These are phyloP conservation scores for Imbricaverruca yamaguchii DNA, from an alignment of 2,888 invertebrate species.

Conservation along the genomic window DNA sequence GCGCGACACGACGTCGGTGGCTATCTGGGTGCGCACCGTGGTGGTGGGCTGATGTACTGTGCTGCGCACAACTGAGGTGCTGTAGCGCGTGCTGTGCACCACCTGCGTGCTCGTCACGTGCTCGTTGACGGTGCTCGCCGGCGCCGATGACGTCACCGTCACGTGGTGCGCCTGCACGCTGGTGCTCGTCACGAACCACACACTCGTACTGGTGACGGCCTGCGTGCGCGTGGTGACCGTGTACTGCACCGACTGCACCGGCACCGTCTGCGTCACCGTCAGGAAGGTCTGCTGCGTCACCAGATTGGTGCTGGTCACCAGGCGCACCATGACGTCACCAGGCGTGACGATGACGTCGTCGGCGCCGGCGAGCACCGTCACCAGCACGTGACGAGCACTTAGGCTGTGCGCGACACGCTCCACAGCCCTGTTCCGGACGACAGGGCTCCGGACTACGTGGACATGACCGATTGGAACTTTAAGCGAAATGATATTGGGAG, in stretches of 20 bases:
- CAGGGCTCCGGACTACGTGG: no score
- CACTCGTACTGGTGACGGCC: neutral
- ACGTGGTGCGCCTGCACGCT: neutral
- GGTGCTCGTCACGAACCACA: neutral
- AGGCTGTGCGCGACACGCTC: no score
- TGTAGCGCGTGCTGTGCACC: neutral
- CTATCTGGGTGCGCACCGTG: neutral
- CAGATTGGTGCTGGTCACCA: slow-evolving; percentile 1
- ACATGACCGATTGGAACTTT: no score
- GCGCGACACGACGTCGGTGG: neutral
- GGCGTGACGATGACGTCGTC: no score
- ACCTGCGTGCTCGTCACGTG: neutral
- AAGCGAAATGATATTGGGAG: no score
- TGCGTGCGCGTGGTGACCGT: neutral
- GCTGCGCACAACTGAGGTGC: neutral
- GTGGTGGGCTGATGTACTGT: neutral
- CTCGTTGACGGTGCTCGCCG: neutral
- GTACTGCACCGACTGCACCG: neutral
- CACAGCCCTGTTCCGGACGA: no score
- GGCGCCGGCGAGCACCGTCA: no score
- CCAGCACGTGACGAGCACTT: no score
- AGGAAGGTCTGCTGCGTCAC: neutral
- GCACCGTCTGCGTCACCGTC: neutral
- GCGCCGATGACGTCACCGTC: neutral
- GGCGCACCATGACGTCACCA: no score